Conservation (phyloP, 2,113 vertebrate genomes). For the Narcine bancroftii region DNA sequence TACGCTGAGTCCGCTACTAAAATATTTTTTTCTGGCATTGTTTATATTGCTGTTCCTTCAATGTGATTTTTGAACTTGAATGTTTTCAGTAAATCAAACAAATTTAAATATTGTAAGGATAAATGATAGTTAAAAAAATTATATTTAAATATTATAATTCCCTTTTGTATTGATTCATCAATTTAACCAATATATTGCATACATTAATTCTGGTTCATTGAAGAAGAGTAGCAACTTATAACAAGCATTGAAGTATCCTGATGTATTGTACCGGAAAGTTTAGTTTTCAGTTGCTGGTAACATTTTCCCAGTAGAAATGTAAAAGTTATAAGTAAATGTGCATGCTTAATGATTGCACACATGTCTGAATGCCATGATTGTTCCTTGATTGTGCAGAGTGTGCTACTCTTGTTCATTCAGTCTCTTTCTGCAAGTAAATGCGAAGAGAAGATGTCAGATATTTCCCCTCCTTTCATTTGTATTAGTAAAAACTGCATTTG, state of each 20-base stretch:
- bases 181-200: not conserved
- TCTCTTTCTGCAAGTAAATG: not conserved
- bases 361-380: slow-evolving; percentile 26
- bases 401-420: not conserved
- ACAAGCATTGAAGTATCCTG: not conserved
- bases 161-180: not conserved
- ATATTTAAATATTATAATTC: not conserved
- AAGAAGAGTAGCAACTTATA: not conserved
- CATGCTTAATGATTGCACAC: slow-evolving; percentile 2
- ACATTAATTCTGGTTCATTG: not conserved
- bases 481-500: not conserved
- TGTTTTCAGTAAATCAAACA: not conserved
- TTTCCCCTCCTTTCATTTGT: not conserved
- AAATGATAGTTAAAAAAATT: not conserved
- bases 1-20: not conserved
- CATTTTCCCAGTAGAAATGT: not conserved
- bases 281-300: not conserved
- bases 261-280: not conserved
- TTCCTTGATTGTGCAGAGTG: not conserved
- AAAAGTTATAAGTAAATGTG: not conserved
- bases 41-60: not conserved
- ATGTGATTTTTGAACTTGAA: not conserved
- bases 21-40: not conserved
- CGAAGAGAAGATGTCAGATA: not conserved
- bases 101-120: not conserved